These are phyloP conservation scores for Danio kyathit DNA, from an alignment of 2,797 vertebrate species.

Conservation along the genomic window DNA sequence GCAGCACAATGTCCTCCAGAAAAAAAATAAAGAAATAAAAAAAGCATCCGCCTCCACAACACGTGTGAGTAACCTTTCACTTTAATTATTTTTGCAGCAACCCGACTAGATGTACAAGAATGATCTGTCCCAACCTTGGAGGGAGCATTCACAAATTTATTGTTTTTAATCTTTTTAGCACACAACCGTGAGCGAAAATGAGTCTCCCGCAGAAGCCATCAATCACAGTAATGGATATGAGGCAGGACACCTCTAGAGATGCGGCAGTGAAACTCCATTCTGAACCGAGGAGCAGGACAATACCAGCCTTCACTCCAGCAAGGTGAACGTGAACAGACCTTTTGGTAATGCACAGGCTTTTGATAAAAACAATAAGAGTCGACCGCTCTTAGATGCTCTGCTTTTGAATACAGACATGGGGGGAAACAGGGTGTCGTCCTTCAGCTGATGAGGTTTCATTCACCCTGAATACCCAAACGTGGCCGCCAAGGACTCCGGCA, in stretches of 20 bases:
- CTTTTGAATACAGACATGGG: slow-evolving; percentile 33
- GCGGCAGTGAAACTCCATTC: slow-evolving; percentile 7
- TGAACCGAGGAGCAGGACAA: slow-evolving; percentile 22
- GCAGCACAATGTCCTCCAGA: not conserved
- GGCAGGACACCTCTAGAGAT: slow-evolving; percentile 51
- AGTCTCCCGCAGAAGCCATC: slow-evolving; percentile 48
- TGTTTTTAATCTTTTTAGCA: slow-evolving; percentile 63
- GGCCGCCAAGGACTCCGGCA: slow-evolving; percentile 58
- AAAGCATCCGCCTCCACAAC: not conserved
- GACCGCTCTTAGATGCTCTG: slow-evolving; percentile 39
- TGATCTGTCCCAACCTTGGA: slow-evolving; percentile 54
- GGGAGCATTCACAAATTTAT: slow-evolving; percentile 56
- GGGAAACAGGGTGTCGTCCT: slow-evolving; percentile 27
- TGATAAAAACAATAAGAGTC: slow-evolving; percentile 50
- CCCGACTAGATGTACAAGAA: slow-evolving; percentile 37
- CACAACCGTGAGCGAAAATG: slow-evolving; percentile 15
- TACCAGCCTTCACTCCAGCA: slow-evolving; percentile 19
- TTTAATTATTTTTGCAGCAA: slow-evolving; percentile 26
- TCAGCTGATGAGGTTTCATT: slow-evolving; percentile 46
- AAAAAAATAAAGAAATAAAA: not conserved
- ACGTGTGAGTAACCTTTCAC: slow-evolving; percentile 13
- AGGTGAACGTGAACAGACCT: slow-evolving; percentile 40
- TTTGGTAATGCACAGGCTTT: slow-evolving; percentile 42
- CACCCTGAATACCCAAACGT: slow-evolving; percentile 46
- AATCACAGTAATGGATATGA: slow-evolving; percentile 60